Base-by-base conservation (phyloP, 2,113 vertebrate species). In the Neolamprologus modestus region DNA sequence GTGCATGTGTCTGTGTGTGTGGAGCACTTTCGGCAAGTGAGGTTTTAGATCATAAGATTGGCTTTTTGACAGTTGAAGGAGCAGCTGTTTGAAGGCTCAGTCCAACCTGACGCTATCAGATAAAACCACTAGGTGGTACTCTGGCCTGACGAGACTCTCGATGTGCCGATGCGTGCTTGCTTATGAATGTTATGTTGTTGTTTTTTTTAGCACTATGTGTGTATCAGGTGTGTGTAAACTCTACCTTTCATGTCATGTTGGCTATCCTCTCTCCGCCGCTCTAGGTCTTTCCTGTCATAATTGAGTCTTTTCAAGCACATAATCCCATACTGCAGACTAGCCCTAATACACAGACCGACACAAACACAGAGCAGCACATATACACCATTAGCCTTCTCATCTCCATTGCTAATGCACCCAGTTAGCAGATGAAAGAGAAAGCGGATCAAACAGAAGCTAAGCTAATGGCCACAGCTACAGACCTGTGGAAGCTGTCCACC, bases 401-500 rank as follows among this genome's bases (percentile, higher is more conserved):
- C 63, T 90, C 61, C 80, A 87, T 31, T 57, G 83, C 78, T 91
- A 84, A 87, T 82, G 9, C 47, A 54, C 82, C 37, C 61, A 85
- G 59, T 86, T 55, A 84, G 14, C 21, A 71, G 47, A 87, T 83
- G 88, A 59, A 83, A 68, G 81, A 3, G 8, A 26, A 24, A 3
- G 50, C 37, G 79, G 80, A 84, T 90, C 17, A 81, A 82, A 84
- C 33, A 59, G 61, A 9, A 50, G 47, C 42, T 28, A 45, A 87
- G 28, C 24, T 76, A 7, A 37, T 40, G 1, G 3, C 21, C 12
- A 9, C 5, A 8, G 79, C 54, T 16, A 63, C 97, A 96, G 91
- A 99, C 98, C 98, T 97, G 88, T 99, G 98, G 92, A 99, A 99
- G 94, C 98, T 99, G 96, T 99, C 98, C 88, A 99, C 98, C 98